These are phyloP conservation scores for Carapus acus DNA, from an alignment of 2,797 vertebrate species.

Conservation along the genomic window DNA sequence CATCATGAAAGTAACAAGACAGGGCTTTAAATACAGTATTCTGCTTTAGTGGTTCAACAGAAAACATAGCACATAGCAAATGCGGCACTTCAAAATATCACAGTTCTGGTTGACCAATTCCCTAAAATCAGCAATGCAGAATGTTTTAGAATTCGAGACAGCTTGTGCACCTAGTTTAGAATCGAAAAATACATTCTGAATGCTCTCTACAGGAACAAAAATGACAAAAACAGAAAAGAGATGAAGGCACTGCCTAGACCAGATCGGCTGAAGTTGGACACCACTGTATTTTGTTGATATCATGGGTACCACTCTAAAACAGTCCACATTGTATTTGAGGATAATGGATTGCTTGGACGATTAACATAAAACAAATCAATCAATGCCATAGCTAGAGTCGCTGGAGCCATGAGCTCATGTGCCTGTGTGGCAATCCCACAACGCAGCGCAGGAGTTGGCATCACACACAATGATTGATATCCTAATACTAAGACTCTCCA, in stretches of 20 bases:
- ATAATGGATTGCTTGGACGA: slow-evolving; percentile 39
- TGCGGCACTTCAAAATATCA: background rate
- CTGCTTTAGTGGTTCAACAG: background rate
- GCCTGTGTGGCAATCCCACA: slow-evolving; percentile 27
- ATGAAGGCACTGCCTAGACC: background rate
- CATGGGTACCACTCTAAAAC: slow-evolving; percentile 26
- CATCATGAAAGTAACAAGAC: too few relatives aligned
- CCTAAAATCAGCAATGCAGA: background rate
- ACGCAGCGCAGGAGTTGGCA: slow-evolving; percentile 26
- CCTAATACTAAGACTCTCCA: slow-evolving; percentile 55
- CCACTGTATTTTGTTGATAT: slow-evolving; percentile 15
- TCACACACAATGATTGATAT: slow-evolving; percentile 57
- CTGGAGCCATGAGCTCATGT: slow-evolving; percentile 13
- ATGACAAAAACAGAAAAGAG: background rate
- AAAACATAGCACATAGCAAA: background rate
- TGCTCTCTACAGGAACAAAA: background rate
- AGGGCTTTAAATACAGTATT: too few relatives aligned
- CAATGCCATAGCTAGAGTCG: slow-evolving; percentile 25
- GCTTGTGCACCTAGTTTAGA: background rate
- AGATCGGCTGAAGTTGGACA: slow-evolving; percentile 8
- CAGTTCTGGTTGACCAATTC: background rate
- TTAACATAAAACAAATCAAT: slow-evolving; percentile 61
- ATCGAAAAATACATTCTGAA: background rate
- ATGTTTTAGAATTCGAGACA: background rate
- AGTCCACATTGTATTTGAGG: slow-evolving; percentile 28